Percentiles rank a stretch among this genome's conserved stretches.
phyloP scores from a whole-genome alignment of 1,140 invertebrate genomes.

The Drosophila nannoptera region DNA sequence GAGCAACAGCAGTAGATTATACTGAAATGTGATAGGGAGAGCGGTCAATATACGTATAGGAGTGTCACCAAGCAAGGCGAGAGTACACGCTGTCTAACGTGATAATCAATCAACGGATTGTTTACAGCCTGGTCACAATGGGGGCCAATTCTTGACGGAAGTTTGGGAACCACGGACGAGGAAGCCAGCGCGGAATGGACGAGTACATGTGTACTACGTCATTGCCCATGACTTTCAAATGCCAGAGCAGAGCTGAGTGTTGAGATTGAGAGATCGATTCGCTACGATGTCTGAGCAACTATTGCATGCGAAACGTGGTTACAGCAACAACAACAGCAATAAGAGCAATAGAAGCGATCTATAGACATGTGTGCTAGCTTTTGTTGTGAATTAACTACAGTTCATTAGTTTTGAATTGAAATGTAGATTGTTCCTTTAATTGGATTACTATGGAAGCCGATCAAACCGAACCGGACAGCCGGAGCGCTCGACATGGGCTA shows the following conservation, averaged over 20 bases:
- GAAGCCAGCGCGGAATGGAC: conserved; percentile 48
- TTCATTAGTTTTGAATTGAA: conserved; percentile 77
- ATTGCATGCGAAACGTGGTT: conserved; percentile 56
- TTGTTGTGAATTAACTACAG: conserved; percentile 74
- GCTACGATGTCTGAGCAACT: conserved; percentile 22
- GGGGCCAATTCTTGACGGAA: conserved; percentile 58
- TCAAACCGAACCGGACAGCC: conserved; percentile 54
- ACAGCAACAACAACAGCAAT: conserved; percentile 8
- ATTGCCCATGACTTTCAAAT: conserved; percentile 61
- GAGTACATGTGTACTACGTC: conserved; percentile 21
- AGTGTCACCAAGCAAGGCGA: conserved; percentile 40
- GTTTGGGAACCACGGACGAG: conserved; percentile 50
- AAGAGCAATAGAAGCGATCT: conserved; percentile 38
- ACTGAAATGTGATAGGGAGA: conserved; percentile 39
- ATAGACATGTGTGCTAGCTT: conserved; percentile 53
- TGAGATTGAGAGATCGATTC: conserved; percentile 43
- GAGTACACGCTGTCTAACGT: conserved; percentile 50
- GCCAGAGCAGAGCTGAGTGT: conserved; percentile 21
- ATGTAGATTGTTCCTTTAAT: conserved; percentile 78
- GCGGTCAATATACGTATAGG: conserved; percentile 11
- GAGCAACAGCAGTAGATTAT: conserved; percentile 46
- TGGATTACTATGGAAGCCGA: conserved; percentile 63
- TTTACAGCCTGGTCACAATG: conserved; percentile 56
- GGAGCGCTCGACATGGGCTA: conserved; percentile 19
- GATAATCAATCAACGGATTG: conserved; percentile 75